Evolutionary conservation across 2,797 vertebrate species (phyloP), one percentile per base, ranked within the genome.

Genomic region (Picus viridis): DNA sequence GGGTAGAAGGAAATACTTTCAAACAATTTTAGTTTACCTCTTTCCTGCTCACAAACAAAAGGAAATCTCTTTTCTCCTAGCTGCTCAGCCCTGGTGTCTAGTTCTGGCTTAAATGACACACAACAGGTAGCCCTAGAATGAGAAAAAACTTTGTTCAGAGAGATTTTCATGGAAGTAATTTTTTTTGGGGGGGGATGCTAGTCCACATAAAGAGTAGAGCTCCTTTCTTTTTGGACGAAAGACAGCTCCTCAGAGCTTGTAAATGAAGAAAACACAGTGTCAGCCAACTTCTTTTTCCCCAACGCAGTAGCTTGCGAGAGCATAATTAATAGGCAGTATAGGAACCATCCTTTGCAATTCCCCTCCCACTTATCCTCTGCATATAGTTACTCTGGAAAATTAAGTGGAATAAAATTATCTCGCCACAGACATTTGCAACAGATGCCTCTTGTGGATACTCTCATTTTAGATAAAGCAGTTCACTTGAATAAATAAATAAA

Each of bases 351-450:
- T 76, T 95, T 95, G 88, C 0, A 0, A 56, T 43, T 95, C 13
- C 34, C 41, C 73, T 95, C 87, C 65, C 73, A 83, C 89, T 93
- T 93, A 68, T 73, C 18, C 58, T 92, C 85, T 90, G 75, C 72
- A 83, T 86, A 86, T 94, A 93, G 90, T 90, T 91, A 80, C 81
- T 62, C 47, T 86, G 71, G 78, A 92, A 96, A 88, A 92, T 83
- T 89, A 88, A 91, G 47, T 91, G 73, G 70, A 89, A 88, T 94
- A 77, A 90, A 95, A 65, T 62, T 62, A 68, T 58, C 36, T 92
- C 89, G 41, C 36, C 74, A 75, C 49, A 93, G 86, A 85, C 62
- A 47, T 92, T 94, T 92, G 87, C 72, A 92, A 36, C 68, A 90
- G 81, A 45, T 85, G 69, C 34, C 68, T 83, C 41, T 89, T 92